Evolutionary conservation across 2,113 vertebrate genomes (phyloP), one percentile per base, ranked within the genome.

Genomic region (Centropus unirufus): DNA sequence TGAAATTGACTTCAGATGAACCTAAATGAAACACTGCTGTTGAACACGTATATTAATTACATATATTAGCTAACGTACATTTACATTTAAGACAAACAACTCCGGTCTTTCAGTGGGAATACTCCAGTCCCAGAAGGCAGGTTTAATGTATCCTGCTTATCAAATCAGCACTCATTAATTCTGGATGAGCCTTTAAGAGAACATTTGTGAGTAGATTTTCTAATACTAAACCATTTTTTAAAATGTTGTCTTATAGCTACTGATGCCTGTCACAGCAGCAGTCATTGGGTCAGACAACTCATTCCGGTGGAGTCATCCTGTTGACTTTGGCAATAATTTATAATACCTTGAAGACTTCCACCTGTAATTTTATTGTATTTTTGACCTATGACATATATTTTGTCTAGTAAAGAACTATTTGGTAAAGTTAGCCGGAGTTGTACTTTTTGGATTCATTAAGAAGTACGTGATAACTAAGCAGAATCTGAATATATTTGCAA

Each of bases 1-100:
- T 95, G 87, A 96, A 73, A 69, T 82, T 59, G 83, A 59, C 85
- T 94, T 73, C 85, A 66, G 78, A 54, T 62, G 70, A 88, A 69
- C 59, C 17, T 20, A 40, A 87, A 76, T 12, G 55, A 85, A 92
- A 34, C 67, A 27, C 66, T 19, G 47, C 47, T 0, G 1, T 14
- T 46, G 67, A 79, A 42, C 18, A 30, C 18, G 12, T 62, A 66
- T 73, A 86, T 83, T 68, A 70, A 49, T 90, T 30, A 24, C 13
- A 1, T 46, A 40, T 27, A 20, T 80, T 62, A 88, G 66, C 46
- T 54, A 70, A 9, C 2, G 22, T 36, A 34, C 76, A 86, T 95
- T 94, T 94, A 62, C 72, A 52, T 86, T 8, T 72, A 32, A 63
- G 68, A 57, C 75, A 88, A 8, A 17, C 36, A 26, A 58, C 82